Evolutionary conservation across 1,140 invertebrate genomes (phyloP).

Genomic region (Gonioctena quinquepunctata): DNA sequence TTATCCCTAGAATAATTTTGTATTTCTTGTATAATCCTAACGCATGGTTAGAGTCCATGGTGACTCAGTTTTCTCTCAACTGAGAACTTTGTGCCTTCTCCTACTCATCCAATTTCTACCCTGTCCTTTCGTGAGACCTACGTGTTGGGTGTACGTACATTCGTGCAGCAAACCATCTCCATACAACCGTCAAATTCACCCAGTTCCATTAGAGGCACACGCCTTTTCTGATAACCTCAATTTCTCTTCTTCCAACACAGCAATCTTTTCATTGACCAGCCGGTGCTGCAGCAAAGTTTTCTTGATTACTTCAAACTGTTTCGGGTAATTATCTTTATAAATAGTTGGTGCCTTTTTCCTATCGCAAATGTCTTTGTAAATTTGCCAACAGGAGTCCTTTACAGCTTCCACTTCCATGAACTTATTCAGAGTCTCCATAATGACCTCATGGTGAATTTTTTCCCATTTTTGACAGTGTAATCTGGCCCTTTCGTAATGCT

Average conservation of each 20-base stretch:
- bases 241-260: conserved; percentile 9
- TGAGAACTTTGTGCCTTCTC: too few relatives aligned
- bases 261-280: conserved; percentile 22
- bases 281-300: conserved; percentile 25
- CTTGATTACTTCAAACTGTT: conserved; percentile 28
- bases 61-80: too few relatives aligned
- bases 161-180: too few relatives aligned
- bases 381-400: conserved; percentile 16
- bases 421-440: not conserved
- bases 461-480: conserved; percentile 26
- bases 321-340: conserved; percentile 12
- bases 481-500: conserved; percentile 23
- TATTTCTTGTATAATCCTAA: too few relatives aligned
- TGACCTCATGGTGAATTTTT: conserved; percentile 12
- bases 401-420: conserved; percentile 2
- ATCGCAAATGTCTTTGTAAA: conserved; percentile 29
- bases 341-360: conserved; percentile 23
- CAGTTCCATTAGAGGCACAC: not conserved
- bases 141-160: not conserved
- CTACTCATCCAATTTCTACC: too few relatives aligned
- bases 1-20: too few relatives aligned
- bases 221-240: not conserved
- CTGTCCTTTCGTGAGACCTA: not conserved
- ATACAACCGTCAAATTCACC: too few relatives aligned
- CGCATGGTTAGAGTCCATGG: too few relatives aligned